Percentiles rank a stretch among this genome's conserved stretches.
These are phyloP conservation scores for Tetraodon nigroviridis DNA, from an alignment of 2,113 vertebrate species.

Conservation along the genomic window DNA sequence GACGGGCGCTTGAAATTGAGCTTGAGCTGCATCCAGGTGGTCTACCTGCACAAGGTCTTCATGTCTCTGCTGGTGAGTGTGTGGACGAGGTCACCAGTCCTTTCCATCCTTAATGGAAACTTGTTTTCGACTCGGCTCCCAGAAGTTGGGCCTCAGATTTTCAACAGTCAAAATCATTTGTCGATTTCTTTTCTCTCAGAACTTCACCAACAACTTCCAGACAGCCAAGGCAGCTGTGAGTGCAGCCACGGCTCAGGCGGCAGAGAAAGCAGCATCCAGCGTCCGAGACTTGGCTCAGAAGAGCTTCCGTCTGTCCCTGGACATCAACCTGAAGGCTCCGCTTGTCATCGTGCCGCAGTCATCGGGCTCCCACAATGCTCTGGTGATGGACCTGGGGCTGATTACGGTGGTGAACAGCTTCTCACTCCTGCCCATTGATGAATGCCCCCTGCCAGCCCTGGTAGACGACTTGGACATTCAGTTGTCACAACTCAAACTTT, in stretches of 20 bases:
- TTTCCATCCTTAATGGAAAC: too few relatives aligned
- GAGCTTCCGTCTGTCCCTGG: slow-evolving; percentile 85
- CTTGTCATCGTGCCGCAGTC: slow-evolving; percentile 90
- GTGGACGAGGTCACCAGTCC: too few relatives aligned
- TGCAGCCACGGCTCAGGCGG: slow-evolving; percentile 85
- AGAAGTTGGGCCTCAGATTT: too few relatives aligned
- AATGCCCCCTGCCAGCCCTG: slow-evolving; percentile 80
- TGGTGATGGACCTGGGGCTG: slow-evolving; percentile 88
- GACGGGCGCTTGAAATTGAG: slow-evolving; percentile 86
- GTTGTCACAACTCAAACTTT: slow-evolving; percentile 86
- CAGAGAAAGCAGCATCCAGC: slow-evolving; percentile 87
- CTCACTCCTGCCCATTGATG: slow-evolving; percentile 71
- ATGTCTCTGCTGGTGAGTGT: slow-evolving; percentile 89
- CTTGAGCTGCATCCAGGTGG: slow-evolving; percentile 90
- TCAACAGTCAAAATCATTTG: too few relatives aligned
- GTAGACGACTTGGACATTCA: slow-evolving; percentile 84
- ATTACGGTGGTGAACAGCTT: slow-evolving; percentile 86
- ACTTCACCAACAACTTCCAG: slow-evolving; percentile 90
- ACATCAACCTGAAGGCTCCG: slow-evolving; percentile 86
- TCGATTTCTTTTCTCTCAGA: slow-evolving; percentile 62
- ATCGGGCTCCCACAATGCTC: slow-evolving; percentile 78
- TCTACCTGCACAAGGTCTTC: slow-evolving; percentile 92
- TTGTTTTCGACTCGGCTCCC: too few relatives aligned
- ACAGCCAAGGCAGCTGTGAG: slow-evolving; percentile 83
- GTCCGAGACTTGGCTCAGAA: slow-evolving; percentile 86